phyloP scores from a whole-genome alignment of 2,888 invertebrate species.

The Epicampocera succincta region DNA sequence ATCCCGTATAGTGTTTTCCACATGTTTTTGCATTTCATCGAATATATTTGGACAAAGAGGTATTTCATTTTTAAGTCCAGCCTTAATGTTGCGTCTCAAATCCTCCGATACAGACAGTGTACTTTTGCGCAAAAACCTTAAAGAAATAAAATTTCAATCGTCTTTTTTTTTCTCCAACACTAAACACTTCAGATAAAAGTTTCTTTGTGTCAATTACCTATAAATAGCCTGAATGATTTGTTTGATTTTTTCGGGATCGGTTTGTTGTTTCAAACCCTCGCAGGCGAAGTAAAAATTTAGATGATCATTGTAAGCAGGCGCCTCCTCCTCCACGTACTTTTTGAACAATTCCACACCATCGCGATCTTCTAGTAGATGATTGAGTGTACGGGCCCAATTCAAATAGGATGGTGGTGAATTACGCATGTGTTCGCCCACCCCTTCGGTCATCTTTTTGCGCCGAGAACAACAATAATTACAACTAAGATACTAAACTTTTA shows the following conservation, averaged over 20 bases:
- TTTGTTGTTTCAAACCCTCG: constrained; percentile 91
- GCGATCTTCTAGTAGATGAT: constrained; percentile 92
- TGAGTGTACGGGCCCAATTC: constrained; percentile 94
- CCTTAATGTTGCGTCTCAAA: constrained; percentile 89
- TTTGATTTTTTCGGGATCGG: constrained; percentile 87
- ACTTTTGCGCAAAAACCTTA: constrained; percentile 89
- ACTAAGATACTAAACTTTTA: background rate
- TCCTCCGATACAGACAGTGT: constrained; percentile 92
- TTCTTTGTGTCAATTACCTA: constrained; percentile 82
- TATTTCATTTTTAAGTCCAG: constrained; percentile 87
- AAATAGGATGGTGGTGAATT: constrained; percentile 87
- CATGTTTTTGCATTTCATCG: constrained; percentile 91
- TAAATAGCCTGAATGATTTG: constrained; percentile 92
- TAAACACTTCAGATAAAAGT: too few relatives aligned
- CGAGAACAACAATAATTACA: background rate
- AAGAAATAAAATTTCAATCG: constrained; percentile 23
- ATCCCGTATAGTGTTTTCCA: constrained; percentile 91
- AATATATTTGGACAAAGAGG: constrained; percentile 90
- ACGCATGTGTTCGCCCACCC: constrained; percentile 80
- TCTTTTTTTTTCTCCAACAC: too few relatives aligned
- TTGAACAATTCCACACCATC: constrained; percentile 95
- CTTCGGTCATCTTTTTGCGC: constrained; percentile 80
- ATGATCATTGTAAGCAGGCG: constrained; percentile 89
- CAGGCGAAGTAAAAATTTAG: constrained; percentile 97
- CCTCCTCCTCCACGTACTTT: constrained; percentile 90